Base-by-base conservation (phyloP, 2,797 vertebrate species). In the Dendrocincla fuliginosa region DNA sequence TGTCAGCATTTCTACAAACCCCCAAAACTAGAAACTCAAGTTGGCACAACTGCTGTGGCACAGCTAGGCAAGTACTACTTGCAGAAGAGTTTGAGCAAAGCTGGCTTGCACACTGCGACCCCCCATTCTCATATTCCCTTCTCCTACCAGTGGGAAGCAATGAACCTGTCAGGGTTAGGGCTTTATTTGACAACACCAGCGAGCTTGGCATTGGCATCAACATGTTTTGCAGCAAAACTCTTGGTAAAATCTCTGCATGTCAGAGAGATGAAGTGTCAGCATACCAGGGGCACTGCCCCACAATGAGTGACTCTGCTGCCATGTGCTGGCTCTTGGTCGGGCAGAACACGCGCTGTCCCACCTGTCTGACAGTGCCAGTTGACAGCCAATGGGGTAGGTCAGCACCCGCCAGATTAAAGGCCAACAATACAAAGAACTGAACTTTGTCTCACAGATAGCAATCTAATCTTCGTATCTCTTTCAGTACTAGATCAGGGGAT, bases 281-380 rank as follows among this genome's bases (percentile, higher is more conserved):
- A 13, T 2, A 12, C 30, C 25, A 5, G 25, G 18, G 23, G 41
- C 39, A 28, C 13, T 3, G 1, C 42, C 14, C 11, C 44, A 24
- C 27, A 6, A 12, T 1, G 30, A n/a, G 30, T 30, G 65, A 41
- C 33, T 9, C 8, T 9, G 22, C 28, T 74, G 28, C 71, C 30
- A 78, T 49, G 39, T 5, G 28, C 55, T 27, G 33, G 39, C 37
- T 53, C 27, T 32, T 9, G 12, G 32, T 44, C 39, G 33, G 20
- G 56, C 78, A 55, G 61, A 19, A 9, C 11, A 14, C 1, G 12
- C 4, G 0, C 30, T 12, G 41, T 32, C 63, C 33, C 53, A 67
- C 46, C 39, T 13, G 35, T 2, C 14, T n/a, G 44, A 46, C 16
- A 22, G 23, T 5, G 52, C 5, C 2, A 4, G 10, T 1, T 37